Percentiles rank a stretch among this genome's conserved stretches.
These are phyloP conservation scores for Lerista edwardsae DNA, from an alignment of 2,797 vertebrate species.

Conservation along the genomic window DNA sequence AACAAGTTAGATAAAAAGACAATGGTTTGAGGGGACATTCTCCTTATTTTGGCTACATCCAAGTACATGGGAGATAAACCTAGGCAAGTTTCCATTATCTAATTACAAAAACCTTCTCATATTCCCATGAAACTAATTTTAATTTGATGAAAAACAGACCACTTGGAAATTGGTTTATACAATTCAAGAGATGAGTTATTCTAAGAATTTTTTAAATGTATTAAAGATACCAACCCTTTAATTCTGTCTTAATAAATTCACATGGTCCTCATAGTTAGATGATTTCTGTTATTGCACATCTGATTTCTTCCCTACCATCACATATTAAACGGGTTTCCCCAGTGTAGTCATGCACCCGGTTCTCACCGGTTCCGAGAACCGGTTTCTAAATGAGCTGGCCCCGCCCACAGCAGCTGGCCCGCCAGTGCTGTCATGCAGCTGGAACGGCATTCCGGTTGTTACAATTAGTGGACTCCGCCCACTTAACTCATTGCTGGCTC, in stretches of 20 bases:
- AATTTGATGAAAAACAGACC: conserved; percentile 76
- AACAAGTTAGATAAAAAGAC: conserved; percentile 67
- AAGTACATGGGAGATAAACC: conserved; percentile 71
- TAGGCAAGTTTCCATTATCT: conserved; percentile 76
- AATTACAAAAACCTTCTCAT: conserved; percentile 75
- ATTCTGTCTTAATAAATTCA: conserved; percentile 71
- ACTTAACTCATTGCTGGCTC: too few species aligned
- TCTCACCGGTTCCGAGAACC: too few species aligned
- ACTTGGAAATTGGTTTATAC: conserved; percentile 71
- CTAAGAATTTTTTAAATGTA: conserved; percentile 73
- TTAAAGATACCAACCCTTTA: conserved; percentile 69
- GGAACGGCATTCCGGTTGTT: too few species aligned
- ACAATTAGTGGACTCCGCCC: too few species aligned
- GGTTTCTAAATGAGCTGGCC: too few species aligned
- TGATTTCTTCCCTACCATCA: background rate
- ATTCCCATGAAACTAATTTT: conserved; percentile 80
- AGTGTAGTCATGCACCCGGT: too few species aligned
- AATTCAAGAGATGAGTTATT: conserved; percentile 69
- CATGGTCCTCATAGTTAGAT: conserved; percentile 43
- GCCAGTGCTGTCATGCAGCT: too few species aligned
- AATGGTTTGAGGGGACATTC: conserved; percentile 57
- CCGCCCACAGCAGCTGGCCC: too few species aligned
- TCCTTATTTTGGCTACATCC: conserved; percentile 66
- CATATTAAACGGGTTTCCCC: background rate
- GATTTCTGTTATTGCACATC: conserved; percentile 27